These are phyloP conservation scores for Eilema griseolum DNA, from an alignment of 2,888 invertebrate genomes.

Conservation along the genomic window DNA sequence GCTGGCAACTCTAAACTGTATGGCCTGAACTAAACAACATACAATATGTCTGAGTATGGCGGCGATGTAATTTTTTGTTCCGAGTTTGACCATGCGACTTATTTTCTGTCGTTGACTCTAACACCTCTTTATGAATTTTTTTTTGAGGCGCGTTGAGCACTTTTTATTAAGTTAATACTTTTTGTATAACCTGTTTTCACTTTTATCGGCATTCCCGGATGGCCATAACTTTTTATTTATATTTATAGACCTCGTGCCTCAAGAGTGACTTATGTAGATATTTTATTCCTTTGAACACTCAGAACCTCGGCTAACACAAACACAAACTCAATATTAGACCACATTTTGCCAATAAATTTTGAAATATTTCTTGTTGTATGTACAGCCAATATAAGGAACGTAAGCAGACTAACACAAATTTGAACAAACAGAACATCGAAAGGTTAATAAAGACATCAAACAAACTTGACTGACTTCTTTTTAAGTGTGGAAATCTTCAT, in stretches of 20 bases:
- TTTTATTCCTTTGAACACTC: constrained; percentile 1
- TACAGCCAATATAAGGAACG: constrained; percentile 6
- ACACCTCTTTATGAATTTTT: too few relatives aligned
- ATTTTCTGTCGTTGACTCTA: too few relatives aligned
- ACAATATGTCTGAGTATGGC: too few relatives aligned
- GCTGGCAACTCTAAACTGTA: too few relatives aligned
- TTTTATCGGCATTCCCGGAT: too few relatives aligned
- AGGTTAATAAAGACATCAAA: neutral
- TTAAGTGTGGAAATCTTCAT: too few relatives aligned
- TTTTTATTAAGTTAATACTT: too few relatives aligned
- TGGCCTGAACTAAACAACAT: too few relatives aligned
- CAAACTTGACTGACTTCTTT: constrained; percentile 18
- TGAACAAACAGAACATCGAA: constrained; percentile 33
- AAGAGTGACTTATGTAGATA: neutral
- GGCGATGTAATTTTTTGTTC: too few relatives aligned
- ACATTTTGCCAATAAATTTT: constrained; percentile 13
- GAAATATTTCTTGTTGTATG: constrained; percentile 1
- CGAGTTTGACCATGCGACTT: too few relatives aligned
- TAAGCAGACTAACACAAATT: neutral
- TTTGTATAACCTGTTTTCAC: too few relatives aligned
- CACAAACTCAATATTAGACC: constrained; percentile 10
- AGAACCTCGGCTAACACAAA: constrained; percentile 1
- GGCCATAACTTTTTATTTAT: neutral
- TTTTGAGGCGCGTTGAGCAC: too few relatives aligned
- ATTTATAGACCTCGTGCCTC: neutral